Conservation (phyloP, 2,888 invertebrate genomes). For the Rhogogaster chlorosoma region DNA sequence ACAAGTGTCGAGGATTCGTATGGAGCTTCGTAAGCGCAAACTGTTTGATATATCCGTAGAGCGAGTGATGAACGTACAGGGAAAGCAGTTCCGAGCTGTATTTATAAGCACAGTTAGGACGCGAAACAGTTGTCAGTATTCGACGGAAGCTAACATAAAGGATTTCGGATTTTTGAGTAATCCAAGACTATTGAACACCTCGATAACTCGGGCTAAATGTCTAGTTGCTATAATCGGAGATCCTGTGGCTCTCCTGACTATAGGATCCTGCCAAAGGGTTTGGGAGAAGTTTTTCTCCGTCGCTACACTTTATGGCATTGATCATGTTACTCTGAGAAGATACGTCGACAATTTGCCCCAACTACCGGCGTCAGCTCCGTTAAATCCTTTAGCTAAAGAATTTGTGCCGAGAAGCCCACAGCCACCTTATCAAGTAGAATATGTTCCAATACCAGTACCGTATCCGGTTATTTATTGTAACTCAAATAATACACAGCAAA, state of each 20-base stretch:
- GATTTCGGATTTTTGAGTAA: conserved; percentile 92
- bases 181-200: conserved; percentile 90
- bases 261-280: conserved; percentile 89
- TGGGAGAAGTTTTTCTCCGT: conserved; percentile 88
- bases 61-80: conserved; percentile 91
- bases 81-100: conserved; percentile 91
- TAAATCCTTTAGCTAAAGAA: conserved; percentile 91
- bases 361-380: conserved; percentile 67
- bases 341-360: conserved; percentile 49
- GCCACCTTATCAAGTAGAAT: conserved; percentile 62
- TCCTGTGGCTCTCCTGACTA: conserved; percentile 89
- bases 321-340: conserved; percentile 53
- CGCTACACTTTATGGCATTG: conserved; percentile 66
- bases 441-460: conserved; percentile 62
- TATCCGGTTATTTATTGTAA: conserved; percentile 61
- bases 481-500: conserved; percentile 54
- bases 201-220: conserved; percentile 90
- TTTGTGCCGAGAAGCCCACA: conserved; percentile 84
- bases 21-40: conserved; percentile 86
- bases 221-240: conserved; percentile 92
- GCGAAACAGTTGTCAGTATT: conserved; percentile 83
- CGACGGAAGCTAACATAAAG: conserved; percentile 79
- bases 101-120: conserved; percentile 90
- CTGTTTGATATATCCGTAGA: conserved; percentile 90
- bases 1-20: conserved; percentile 87